phyloP scores from a whole-genome alignment of 2,113 vertebrate species.

The Phyllostomus hastatus region DNA sequence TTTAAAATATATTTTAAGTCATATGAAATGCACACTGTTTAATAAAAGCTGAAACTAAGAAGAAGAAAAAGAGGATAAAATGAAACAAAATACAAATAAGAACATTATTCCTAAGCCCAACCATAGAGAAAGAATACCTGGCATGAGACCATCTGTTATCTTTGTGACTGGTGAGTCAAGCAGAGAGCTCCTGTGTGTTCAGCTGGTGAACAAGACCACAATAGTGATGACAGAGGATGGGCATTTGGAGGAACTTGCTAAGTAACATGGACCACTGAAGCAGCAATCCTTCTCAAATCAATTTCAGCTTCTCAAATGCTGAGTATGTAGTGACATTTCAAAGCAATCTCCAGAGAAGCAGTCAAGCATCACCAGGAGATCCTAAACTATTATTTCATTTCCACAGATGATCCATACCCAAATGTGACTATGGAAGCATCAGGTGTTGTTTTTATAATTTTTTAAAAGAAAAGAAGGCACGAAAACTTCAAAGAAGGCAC shows the following conservation, averaged over 20 bases:
- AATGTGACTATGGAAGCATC: neutral
- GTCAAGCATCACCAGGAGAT: neutral
- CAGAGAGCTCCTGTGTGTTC: neutral
- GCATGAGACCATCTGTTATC: neutral
- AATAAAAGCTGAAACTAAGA: neutral
- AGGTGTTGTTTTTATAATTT: neutral
- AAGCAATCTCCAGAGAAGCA: slow-evolving; percentile 37
- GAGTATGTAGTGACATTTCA: slow-evolving; percentile 45
- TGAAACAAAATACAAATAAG: neutral
- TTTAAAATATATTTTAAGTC: neutral
- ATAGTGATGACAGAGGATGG: neutral
- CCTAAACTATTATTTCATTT: neutral
- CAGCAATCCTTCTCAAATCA: slow-evolving; percentile 50
- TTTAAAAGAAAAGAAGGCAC: neutral
- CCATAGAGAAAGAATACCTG: neutral
- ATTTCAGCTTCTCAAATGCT: slow-evolving; percentile 37
- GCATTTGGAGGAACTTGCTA: slow-evolving; percentile 13
- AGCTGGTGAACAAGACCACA: neutral
- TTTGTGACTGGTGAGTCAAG: neutral
- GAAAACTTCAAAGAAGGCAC: neutral
- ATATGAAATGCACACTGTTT: neutral
- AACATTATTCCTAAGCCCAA: neutral
- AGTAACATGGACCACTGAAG: slow-evolving; percentile 37
- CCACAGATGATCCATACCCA: neutral
- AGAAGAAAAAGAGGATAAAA: neutral